These are phyloP conservation scores for Zaprionus kolodkinae DNA, from an alignment of 1,140 invertebrate genomes.

Conservation along the genomic window DNA sequence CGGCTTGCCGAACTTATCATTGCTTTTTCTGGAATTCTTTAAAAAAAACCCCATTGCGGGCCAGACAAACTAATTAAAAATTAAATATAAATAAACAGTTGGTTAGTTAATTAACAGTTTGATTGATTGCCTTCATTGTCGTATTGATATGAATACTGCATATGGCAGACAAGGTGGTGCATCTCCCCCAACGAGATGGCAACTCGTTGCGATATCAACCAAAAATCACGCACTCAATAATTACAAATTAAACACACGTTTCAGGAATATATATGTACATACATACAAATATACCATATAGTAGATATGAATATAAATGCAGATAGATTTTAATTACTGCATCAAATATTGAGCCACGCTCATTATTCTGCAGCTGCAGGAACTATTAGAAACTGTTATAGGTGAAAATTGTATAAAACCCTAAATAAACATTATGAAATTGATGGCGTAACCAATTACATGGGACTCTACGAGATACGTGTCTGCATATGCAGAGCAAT, in stretches of 20 bases:
- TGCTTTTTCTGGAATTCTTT: slow-evolving; percentile 6
- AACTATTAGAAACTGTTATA: slow-evolving; percentile 1
- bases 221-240: slow-evolving; percentile 77
- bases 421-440: slow-evolving; percentile 26
- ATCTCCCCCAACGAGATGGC: not conserved
- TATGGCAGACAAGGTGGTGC: slow-evolving; percentile 8
- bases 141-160: slow-evolving; percentile 54
- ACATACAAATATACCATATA: slow-evolving; percentile 5
- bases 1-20: not conserved
- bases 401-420: slow-evolving; percentile 9
- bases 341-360: slow-evolving; percentile 59
- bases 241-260: slow-evolving; percentile 59
- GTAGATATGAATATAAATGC: slow-evolving; percentile 30
- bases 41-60: slow-evolving; percentile 20
- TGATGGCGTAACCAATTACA: slow-evolving; percentile 10
- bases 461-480: slow-evolving; percentile 1
- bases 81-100: slow-evolving; percentile 64
- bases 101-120: slow-evolving; percentile 80
- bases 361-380: slow-evolving; percentile 54
- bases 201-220: slow-evolving; percentile 49
- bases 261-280: not conserved
- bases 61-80: slow-evolving; percentile 70
- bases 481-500: slow-evolving; percentile 12
- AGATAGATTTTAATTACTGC: slow-evolving; percentile 64
- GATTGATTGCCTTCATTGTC: slow-evolving; percentile 72